Evolutionary conservation across 2,888 invertebrate genomes (phyloP), one percentile per base, ranked within the genome.

Genomic region (Cephus nigrinus): DNA sequence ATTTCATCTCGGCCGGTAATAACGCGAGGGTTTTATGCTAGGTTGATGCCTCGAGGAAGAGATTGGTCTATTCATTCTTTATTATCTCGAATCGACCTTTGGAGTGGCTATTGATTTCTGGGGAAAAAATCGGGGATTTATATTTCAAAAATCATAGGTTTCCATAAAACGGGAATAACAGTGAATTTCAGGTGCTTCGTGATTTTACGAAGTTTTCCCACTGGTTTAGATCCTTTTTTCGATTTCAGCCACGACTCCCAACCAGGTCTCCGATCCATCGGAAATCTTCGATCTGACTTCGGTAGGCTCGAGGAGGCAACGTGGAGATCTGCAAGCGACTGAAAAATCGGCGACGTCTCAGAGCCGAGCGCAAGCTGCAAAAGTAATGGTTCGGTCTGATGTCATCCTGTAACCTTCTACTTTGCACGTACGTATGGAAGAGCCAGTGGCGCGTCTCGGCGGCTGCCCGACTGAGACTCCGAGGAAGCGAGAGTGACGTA

Each of bases 331-430:
- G 23, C 55, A 23, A 55, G 23, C 23, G 23, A 23, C 23, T 4
- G 55, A 55, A 55, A 55, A 55, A 55, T 55, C 55, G 55, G 9
- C 55, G 55, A 55, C 55, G 55, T 23, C 55, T 55, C 55, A 55
- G 23, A 15, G 2, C 55, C 0, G 23, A 55, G 55, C 33, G 71
- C 33, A 71, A 71, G 71, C 71, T 33, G 71, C 71, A 71, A 71
- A 71, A 81, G 84, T 82, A 85, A 85, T 82, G 85, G 83, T 82
- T 71, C 69, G 23, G 82, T 80, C 84, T 85, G 85, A 85, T 86
- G 85, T 84, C 85, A 85, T 80, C 73, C 86, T 79, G 83, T 84
- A 85, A 85, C 86, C 85, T 85, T 85, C 85, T 86, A 84, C 84
- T 86, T 85, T 81, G 84, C 81, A 84, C 84, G 83, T 83, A 81